These are phyloP conservation scores for Molossus alvarezi DNA, from an alignment of 2,797 vertebrate species.

Conservation along the genomic window DNA sequence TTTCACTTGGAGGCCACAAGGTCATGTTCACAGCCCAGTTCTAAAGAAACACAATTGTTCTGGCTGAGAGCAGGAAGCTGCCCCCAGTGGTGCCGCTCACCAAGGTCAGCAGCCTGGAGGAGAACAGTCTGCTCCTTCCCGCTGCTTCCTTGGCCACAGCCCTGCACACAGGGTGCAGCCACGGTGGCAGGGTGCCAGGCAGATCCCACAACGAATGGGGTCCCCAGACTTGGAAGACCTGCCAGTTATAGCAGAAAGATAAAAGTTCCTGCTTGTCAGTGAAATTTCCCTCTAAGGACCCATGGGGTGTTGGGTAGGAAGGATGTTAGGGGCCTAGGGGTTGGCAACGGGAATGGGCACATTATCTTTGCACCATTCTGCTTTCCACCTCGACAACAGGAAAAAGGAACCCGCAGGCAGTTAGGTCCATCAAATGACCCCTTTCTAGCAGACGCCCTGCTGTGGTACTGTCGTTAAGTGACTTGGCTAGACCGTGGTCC, in stretches of 20 bases:
- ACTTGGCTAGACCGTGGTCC: neutral
- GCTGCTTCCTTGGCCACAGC: too few species aligned
- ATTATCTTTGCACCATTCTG: neutral
- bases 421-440: constrained; percentile 57
- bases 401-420: constrained; percentile 70
- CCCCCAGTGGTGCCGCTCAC: neutral
- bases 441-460: neutral
- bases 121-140: neutral
- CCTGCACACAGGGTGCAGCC: neutral
- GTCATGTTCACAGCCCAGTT: neutral
- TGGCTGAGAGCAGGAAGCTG: neutral
- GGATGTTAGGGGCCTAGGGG: neutral
- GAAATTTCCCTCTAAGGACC: constrained; percentile 23
- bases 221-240: neutral
- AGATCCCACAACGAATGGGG: neutral
- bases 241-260: neutral
- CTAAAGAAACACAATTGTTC: neutral
- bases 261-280: constrained; percentile 29
- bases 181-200: neutral
- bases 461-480: neutral
- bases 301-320: constrained; percentile 4
- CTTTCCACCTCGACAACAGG: constrained; percentile 58
- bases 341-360: neutral
- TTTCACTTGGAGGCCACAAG: neutral
- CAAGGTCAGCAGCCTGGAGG: neutral